phyloP scores from a whole-genome alignment of 1,140 invertebrate genomes.

The Bombus superbus region DNA sequence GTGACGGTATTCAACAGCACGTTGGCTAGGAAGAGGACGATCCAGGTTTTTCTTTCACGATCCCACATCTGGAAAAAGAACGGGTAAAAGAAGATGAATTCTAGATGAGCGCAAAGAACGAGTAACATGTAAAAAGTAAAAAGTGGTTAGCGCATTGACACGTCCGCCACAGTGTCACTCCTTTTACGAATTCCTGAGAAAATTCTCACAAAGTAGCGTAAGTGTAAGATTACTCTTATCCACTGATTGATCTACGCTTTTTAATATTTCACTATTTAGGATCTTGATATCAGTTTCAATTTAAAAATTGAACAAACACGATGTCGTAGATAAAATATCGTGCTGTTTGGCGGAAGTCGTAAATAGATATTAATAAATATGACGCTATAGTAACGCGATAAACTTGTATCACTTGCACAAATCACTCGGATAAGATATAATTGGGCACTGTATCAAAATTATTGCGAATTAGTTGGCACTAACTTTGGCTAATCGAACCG shows the following conservation, averaged over 20 bases:
- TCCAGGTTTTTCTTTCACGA: constrained; percentile 64
- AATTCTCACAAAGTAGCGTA: constrained; percentile 66
- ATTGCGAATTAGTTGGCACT: not conserved
- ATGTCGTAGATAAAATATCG: not conserved
- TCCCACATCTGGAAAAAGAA: constrained; percentile 76
- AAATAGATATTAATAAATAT: not conserved
- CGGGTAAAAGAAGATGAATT: not conserved
- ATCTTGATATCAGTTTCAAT: not conserved
- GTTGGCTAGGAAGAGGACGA: constrained; percentile 69
- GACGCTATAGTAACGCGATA: not conserved
- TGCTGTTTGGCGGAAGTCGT: too few relatives aligned
- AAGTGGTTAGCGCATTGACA: not conserved
- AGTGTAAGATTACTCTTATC: not conserved
- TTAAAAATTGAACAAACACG: not conserved
- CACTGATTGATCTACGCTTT: not conserved
- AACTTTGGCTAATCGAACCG: not conserved
- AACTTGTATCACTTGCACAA: not conserved
- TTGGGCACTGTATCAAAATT: not conserved
- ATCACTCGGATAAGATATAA: not conserved
- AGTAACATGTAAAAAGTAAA: not conserved
- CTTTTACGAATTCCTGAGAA: constrained; percentile 56
- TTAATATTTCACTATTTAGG: not conserved
- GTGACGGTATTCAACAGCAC: constrained; percentile 66
- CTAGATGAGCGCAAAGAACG: not conserved
- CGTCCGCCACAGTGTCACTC: constrained; percentile 10